A percentile compares a stretch with the other conserved stretches of the same genome.
These are phyloP conservation scores for Periplaneta americana DNA, from an alignment of 1,140 invertebrate species.

Conservation along the genomic window DNA sequence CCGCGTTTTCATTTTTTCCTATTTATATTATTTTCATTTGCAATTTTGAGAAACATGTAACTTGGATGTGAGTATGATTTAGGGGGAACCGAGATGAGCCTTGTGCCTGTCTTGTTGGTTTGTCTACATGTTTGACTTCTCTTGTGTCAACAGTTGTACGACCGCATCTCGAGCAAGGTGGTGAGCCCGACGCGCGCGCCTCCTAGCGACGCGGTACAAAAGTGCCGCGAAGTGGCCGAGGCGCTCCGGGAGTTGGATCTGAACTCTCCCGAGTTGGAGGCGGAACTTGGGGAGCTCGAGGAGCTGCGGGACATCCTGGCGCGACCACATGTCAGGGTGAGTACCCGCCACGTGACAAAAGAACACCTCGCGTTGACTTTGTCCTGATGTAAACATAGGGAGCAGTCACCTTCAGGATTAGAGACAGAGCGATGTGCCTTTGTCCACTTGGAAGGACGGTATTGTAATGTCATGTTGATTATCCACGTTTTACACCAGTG, in stretches of 20 bases:
- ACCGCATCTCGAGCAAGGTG: slow-evolving; percentile 73
- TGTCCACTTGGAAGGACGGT: too few species aligned
- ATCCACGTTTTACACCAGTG: too few species aligned
- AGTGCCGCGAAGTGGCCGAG: slow-evolving; percentile 70
- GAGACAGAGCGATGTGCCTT: too few species aligned
- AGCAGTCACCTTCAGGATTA: too few species aligned
- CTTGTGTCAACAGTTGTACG: slow-evolving; percentile 62
- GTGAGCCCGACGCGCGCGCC: slow-evolving; percentile 67
- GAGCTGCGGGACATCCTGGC: slow-evolving; percentile 76
- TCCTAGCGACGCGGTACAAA: slow-evolving; percentile 70
- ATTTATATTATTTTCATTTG: background rate
- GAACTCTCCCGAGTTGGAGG: slow-evolving; percentile 43
- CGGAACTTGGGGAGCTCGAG: slow-evolving; percentile 49
- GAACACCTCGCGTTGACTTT: too few species aligned
- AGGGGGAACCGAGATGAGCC: too few species aligned
- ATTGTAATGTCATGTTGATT: too few species aligned
- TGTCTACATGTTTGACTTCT: background rate
- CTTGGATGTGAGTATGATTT: too few species aligned
- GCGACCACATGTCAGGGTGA: slow-evolving; percentile 82
- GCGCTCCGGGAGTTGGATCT: slow-evolving; percentile 50
- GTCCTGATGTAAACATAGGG: too few species aligned
- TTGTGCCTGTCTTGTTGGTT: too few species aligned
- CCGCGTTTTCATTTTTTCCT: too few species aligned
- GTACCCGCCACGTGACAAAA: too few species aligned
- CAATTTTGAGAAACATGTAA: background rate